Percentiles rank a stretch among this genome's conserved stretches.
Conservation (phyloP, 2,888 invertebrate genomes). For the Drosophila sordidula region DNA sequence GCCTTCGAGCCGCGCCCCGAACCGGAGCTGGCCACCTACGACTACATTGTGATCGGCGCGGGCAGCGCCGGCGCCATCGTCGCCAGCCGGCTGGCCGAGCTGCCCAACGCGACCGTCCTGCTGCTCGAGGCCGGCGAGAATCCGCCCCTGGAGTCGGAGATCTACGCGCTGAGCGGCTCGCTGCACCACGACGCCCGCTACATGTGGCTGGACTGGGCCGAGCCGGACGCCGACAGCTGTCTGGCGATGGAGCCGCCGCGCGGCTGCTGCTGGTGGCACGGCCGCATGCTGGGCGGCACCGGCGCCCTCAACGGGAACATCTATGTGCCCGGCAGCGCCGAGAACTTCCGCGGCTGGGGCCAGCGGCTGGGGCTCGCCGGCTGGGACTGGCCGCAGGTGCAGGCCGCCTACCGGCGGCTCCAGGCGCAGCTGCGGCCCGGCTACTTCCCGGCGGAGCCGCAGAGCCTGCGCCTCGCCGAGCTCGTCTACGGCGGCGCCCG, state of each 20-base stretch:
- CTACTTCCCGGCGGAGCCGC: conserved; percentile 44
- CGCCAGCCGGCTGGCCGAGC: conserved; percentile 89
- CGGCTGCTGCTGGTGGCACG: conserved; percentile 87
- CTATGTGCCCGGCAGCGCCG: conserved; percentile 87
- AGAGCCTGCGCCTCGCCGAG: conserved; percentile 84
- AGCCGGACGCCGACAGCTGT: conserved; percentile 70
- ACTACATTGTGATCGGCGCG: conserved; percentile 87
- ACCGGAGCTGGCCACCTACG: conserved; percentile 80
- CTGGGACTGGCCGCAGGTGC: conserved; percentile 87
- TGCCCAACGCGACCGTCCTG: conserved; percentile 89
- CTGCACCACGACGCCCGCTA: conserved; percentile 67
- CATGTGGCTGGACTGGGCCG: conserved; percentile 78
- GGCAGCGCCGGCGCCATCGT: conserved; percentile 88
- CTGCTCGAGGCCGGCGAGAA: conserved; percentile 92
- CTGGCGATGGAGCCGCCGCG: conserved; percentile 62
- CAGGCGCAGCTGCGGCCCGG: conserved; percentile 85
- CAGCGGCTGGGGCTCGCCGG: conserved; percentile 86
- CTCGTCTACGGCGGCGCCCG: conserved; percentile 86
- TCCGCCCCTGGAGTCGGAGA: conserved; percentile 85
- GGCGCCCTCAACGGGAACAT: conserved; percentile 88
- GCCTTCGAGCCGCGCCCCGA: neutral
- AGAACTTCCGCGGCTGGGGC: conserved; percentile 87
- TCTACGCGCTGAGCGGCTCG: conserved; percentile 65
- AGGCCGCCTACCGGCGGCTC: conserved; percentile 85
- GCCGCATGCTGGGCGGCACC: conserved; percentile 88